Evolutionary conservation across 2,888 invertebrate genomes (phyloP), one percentile per base, ranked within the genome.

Genomic region (Drosophila colorata): DNA sequence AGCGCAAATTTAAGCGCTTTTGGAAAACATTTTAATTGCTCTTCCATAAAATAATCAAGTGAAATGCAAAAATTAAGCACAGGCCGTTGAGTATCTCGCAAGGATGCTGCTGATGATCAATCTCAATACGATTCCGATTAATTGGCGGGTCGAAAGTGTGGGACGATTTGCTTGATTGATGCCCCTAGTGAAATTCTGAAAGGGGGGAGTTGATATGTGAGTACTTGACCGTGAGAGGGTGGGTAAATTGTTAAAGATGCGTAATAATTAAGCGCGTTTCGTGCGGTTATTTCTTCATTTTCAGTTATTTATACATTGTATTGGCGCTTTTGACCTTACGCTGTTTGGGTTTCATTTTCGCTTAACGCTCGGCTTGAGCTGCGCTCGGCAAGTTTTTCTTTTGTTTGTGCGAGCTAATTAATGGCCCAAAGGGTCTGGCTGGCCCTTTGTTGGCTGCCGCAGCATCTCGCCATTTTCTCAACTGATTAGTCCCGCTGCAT

Each of bases 401-500:
- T 80, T 80, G 63, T 77, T 79, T 64, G 74, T 48, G 61, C 58
- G 41, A 61, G 80, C 83, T 84, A 84, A 87, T 84, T 84, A 84
- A 86, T 75, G 57, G 76, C 83, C 86, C 76, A 76, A 76, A 78
- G 78, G 79, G 58, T 63, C 76, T 46, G 33, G 16, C 61, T 63
- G 69, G 77, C 56, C 67, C 60, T 78, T 86, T 86, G 83, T 82
- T 69, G 60, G 48, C 41, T 11, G 52, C 51, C n/a, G 51, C 31
- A 46, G 47, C 80, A 60, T 69, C 77, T 67, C 64, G 64, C 63
- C 65, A 66, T 68, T 80, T 85, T 85, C 86, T 77, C 83, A 85
- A 74, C 83, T 84, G 83, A 84, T 84, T 84, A 88, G 86, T 72
- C 64, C 67, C 52, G 69, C 74, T 81, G 83, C 83, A 83, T 80